Evolutionary conservation across 2,797 vertebrate genomes (phyloP), one percentile per base, ranked within the genome.

Genomic region (Sitta carolinensis): DNA sequence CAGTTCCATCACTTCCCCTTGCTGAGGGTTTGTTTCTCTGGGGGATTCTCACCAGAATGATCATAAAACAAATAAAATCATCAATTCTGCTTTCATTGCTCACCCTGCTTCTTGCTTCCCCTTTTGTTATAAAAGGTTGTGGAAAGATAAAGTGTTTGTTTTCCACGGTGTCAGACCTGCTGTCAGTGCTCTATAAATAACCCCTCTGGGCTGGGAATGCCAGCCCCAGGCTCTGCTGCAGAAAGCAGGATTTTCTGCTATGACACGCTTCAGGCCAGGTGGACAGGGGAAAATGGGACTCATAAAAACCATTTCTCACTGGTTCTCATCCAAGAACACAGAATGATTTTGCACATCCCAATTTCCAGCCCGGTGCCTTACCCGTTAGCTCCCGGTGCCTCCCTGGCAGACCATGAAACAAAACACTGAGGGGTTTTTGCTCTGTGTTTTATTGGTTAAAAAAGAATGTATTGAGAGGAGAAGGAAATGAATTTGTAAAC

Each of bases 221-320:
- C 78, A 89, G 4, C 29, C 38, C 15, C 26, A 14, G 42, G 7
- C 38, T 63, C 29, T 70, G 67, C 84, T 74, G 84, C 50, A 85
- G 55, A 89, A 84, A 50, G 36, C 26, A 40, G 74, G 66, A 40
- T 92, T 90, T 85, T 88, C 78, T 96, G 62, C 86, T 42, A 2
- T 51, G 57, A n/a, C 42, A 36, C 2, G 2, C 61, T 74, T 77
- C 75, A 67, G 68, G 38, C 68, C 51, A 84, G 62, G 72, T 61
- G 63, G 61, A 27, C 40, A 25, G 20, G 67, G 63, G 48, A 36
- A 75, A 84, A 6, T 32, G 32, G 55, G 36, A 48, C 61, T 77
- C 51, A 52, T 43, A 61, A 91, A 64, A 68, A 64, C 17, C 29
- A 9, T 64, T 93, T 81, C 70, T 86, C 13, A 3, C 19, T 66